Base-by-base conservation (phyloP, 1,140 invertebrate genomes). In the Papilio glaucus region DNA sequence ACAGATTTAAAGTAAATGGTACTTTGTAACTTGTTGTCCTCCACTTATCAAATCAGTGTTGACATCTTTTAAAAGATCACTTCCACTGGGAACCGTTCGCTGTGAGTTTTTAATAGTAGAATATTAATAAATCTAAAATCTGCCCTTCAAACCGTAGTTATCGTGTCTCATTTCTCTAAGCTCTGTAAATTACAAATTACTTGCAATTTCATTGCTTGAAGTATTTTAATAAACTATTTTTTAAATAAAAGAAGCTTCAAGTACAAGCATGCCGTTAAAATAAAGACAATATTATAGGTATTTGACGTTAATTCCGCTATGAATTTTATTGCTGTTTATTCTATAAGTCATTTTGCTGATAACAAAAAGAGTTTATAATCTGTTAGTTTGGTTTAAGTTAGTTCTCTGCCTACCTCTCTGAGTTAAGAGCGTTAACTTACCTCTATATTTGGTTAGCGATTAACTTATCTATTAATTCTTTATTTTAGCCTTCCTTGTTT, bases 51-150 rank as follows among this genome's bases (percentile, higher is more conserved):
- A 53, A 69, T 69, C 45, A 69, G 29, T 53, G 45, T 49, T 37
- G 37, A 39, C 37, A 33, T 53, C 45, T 33, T 21, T 13, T 69
- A 15, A 68, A 49, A 69, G 6, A 53, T 69, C 13, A 37, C 45
- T 45, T 69, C 45, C 33, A 69, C 42, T 49, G 53, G 42, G 67
- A 69, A 49, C 42, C 42, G 29, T 33, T 49, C 41, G 41, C 24
- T 33, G 42, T 53, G 42, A 69, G 33, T 15, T 69, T 42, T 53
- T 37, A 63, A 15, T 49, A 49, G 42, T 69, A 33, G 24, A 68
- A 33, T 69, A 69, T 49, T 69, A 69, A 69, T 69, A 24, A 69
- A 69, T 42, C 33, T n/a, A 42, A 49, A 37, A 9, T 57, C 21
- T 21, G 21, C 21, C 21, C 21, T 57, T 57, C 18, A 26, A 24